phyloP scores from a whole-genome alignment of 2,797 vertebrate genomes.

The Enoplosus armatus region DNA sequence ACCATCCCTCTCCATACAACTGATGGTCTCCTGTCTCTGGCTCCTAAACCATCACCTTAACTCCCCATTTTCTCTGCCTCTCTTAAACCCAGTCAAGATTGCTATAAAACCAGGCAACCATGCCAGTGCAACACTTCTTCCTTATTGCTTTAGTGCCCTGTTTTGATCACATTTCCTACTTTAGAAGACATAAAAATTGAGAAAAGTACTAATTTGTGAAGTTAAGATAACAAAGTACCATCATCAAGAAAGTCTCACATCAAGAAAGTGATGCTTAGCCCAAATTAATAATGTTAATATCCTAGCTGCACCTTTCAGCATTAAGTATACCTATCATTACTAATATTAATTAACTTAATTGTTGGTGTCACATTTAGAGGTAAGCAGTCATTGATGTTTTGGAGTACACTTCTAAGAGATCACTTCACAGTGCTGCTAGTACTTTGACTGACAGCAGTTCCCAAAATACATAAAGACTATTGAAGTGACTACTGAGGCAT shows the following conservation, averaged over 20 bases:
- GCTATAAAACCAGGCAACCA: conserved; percentile 47
- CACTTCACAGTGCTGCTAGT: background rate
- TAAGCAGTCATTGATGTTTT: conserved; percentile 11
- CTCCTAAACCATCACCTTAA: conserved; percentile 32
- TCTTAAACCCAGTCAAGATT: conserved; percentile 30
- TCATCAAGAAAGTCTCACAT: background rate
- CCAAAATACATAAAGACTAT: background rate
- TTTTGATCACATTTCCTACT: conserved; percentile 28
- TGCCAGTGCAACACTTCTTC: conserved; percentile 12
- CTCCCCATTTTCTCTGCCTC: conserved; percentile 31
- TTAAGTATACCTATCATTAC: background rate
- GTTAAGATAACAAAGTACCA: conserved; percentile 23
- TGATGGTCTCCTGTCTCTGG: conserved; percentile 12
- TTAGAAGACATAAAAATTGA: conserved; percentile 21
- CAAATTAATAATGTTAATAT: conserved; percentile 26
- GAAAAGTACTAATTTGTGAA: conserved; percentile 26
- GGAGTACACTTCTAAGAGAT: conserved; percentile 8
- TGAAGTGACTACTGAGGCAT: background rate
- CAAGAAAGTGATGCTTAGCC: background rate
- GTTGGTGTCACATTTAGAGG: conserved; percentile 8
- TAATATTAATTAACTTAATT: conserved; percentile 25
- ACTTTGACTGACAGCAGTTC: background rate
- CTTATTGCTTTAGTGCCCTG: conserved; percentile 5
- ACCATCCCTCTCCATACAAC: conserved; percentile 52
- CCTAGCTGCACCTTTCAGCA: conserved; percentile 15